Conservation (phyloP, 2,797 vertebrate species). For the Pipistrellus pipistrellus region DNA sequence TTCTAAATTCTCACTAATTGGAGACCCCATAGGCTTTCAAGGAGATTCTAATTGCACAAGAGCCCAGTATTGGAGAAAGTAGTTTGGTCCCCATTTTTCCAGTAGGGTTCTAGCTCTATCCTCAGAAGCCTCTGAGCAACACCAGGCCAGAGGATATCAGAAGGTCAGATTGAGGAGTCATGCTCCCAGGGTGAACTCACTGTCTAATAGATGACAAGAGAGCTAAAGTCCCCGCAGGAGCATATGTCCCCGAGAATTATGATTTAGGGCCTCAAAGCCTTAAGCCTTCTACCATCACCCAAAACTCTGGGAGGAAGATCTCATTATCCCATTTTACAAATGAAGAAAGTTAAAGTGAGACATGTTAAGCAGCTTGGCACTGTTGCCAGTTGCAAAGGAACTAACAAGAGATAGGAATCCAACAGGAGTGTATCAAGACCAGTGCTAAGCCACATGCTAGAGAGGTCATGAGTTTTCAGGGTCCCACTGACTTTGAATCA, state of each 20-base stretch:
- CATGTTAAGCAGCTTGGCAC: background rate
- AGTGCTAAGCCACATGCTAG: background rate
- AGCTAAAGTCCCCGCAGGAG: background rate
- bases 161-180: background rate
- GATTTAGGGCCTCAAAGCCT: background rate
- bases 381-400: background rate
- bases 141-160: background rate
- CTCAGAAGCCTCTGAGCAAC: background rate
- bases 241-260: background rate
- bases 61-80: background rate
- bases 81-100: background rate
- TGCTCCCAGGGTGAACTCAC: background rate
- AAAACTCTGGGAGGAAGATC: background rate
- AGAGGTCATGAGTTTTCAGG: background rate
- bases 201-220: background rate
- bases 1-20: background rate
- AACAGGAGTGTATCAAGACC: background rate
- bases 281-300: background rate
- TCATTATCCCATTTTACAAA: background rate
- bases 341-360: background rate
- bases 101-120: background rate
- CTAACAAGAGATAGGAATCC: background rate
- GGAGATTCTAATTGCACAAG: background rate
- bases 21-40: background rate
- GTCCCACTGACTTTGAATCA: background rate